Conservation (phyloP, 2,888 invertebrate genomes). For the Drosophila crucigera region DNA sequence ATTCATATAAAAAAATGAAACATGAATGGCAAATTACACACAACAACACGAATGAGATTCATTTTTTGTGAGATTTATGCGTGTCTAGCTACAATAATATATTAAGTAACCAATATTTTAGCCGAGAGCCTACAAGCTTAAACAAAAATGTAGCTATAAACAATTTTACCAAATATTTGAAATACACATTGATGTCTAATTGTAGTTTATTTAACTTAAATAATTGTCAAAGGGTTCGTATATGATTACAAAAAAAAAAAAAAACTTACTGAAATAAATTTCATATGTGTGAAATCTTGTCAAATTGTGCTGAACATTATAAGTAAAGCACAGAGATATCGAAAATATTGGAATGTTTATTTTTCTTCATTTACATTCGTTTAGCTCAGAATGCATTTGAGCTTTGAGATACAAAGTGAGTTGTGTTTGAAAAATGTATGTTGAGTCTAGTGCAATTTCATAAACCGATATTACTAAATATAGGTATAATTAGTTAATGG, state of each 20-base stretch:
- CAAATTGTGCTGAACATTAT: neutral
- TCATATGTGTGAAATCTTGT: neutral
- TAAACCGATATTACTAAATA: neutral
- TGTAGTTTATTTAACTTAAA: neutral
- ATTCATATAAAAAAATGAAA: constrained; percentile 43
- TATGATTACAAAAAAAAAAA: neutral
- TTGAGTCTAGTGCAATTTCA: neutral
- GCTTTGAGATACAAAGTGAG: neutral
- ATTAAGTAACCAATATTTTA: constrained; percentile 3
- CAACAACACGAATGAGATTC: constrained; percentile 25
- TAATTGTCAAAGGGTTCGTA: neutral
- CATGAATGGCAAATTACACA: constrained; percentile 40
- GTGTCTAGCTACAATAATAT: neutral
- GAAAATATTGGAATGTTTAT: neutral
- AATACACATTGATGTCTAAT: neutral
- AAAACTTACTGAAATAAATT: neutral
- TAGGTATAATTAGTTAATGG: neutral
- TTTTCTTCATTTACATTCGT: neutral
- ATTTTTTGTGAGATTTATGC: neutral
- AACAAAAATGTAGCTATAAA: neutral
- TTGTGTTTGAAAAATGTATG: neutral
- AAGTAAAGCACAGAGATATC: neutral
- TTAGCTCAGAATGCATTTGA: neutral
- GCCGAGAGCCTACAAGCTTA: neutral
- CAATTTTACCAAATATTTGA: constrained; percentile 2